A percentile compares a stretch with the other conserved stretches of the same genome.
Conservation (phyloP, 1,140 invertebrate genomes). For the Battus philenor region DNA sequence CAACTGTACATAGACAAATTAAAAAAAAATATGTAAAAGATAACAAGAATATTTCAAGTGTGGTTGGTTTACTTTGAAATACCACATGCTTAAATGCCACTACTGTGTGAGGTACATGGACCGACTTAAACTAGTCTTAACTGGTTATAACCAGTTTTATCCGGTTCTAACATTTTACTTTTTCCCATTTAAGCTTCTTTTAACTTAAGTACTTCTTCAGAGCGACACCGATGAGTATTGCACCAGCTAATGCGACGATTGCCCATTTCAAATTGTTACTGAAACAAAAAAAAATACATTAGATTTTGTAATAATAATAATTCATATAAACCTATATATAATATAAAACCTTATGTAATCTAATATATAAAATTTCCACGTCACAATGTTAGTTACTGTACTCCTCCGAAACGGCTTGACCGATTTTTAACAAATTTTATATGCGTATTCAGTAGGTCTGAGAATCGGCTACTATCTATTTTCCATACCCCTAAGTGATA, state of each 20-base stretch:
- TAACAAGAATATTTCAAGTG: conserved; percentile 1
- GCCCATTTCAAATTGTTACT: conserved; percentile 56
- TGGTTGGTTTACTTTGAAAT: not conserved
- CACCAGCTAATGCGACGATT: conserved; percentile 36
- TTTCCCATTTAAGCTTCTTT: not conserved
- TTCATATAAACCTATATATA: too few relatives aligned
- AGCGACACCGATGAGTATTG: conserved; percentile 49
- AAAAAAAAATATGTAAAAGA: not conserved
- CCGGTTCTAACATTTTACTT: not conserved
- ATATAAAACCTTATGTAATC: too few relatives aligned
- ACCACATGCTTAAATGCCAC: too few relatives aligned
- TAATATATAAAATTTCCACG: too few relatives aligned
- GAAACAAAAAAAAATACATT: conserved; percentile 23
- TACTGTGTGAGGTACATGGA: too few relatives aligned
- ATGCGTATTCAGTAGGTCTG: too few relatives aligned
- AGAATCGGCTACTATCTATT: too few relatives aligned
- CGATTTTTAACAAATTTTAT: too few relatives aligned
- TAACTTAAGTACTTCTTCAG: conserved; percentile 35
- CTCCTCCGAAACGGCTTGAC: too few relatives aligned
- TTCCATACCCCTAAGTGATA: too few relatives aligned
- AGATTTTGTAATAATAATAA: too few relatives aligned
- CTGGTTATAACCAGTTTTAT: conserved; percentile 4
- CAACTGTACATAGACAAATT: not conserved
- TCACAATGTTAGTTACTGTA: too few relatives aligned
- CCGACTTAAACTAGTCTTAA: not conserved